These are phyloP conservation scores for Dromius quadrimaculatus DNA, from an alignment of 2,888 invertebrate species.

Conservation along the genomic window DNA sequence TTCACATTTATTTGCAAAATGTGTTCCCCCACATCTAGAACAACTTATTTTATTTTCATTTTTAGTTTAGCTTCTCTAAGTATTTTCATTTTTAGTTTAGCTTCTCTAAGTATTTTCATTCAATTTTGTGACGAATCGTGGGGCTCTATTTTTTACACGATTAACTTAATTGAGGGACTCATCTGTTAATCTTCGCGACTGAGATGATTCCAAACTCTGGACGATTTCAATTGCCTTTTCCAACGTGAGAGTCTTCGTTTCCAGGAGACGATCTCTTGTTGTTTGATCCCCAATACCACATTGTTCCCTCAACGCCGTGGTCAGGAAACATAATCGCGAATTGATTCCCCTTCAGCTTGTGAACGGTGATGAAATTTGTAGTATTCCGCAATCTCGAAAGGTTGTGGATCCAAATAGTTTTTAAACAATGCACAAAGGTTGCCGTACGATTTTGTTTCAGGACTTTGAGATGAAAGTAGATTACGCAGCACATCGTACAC, in stretches of 20 bases:
- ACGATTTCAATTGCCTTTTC: not conserved
- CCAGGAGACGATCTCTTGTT: not conserved
- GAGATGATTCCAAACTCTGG: not conserved
- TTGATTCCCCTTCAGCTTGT: not conserved
- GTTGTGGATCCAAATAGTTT: not conserved
- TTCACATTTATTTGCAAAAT: no score
- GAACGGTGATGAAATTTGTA: constrained; percentile 4
- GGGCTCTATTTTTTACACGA: not conserved
- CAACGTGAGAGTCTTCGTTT: not conserved
- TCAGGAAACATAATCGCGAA: not conserved
- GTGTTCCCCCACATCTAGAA: no score
- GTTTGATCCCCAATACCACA: not conserved
- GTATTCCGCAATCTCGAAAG: not conserved
- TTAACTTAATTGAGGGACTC: not conserved
- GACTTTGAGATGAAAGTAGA: not conserved
- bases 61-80: no score
- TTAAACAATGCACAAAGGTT: not conserved
- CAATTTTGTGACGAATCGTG: not conserved
- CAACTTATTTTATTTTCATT: no score
- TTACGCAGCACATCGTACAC: not conserved
- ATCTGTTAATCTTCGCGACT: not conserved
- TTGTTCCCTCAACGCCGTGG: not conserved
- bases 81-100: not conserved
- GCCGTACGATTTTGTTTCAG: not conserved
- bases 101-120: not conserved